Base-by-base conservation (phyloP, 1,140 invertebrate species). In the Rhopalosiphum maidis region DNA sequence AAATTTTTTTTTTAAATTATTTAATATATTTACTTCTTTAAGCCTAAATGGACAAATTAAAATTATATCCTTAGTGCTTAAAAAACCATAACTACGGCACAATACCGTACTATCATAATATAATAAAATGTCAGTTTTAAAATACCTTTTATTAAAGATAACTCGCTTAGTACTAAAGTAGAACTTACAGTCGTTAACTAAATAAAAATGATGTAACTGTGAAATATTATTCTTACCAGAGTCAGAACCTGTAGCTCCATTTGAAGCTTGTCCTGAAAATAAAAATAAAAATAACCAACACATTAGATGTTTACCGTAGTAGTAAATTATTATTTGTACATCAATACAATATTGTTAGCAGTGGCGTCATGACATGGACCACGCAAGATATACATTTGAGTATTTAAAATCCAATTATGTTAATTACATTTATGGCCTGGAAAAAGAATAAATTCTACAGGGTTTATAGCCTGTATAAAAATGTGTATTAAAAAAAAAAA, bases 251-350 rank as follows among this genome's bases (percentile, higher is more conserved):
- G 91, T 51, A 85, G 91, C 82, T 93, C 82, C 91, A 55, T 86
- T 93, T 41, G 91, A 93, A 83, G 82, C 82, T 37, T 86, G 91
- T 23, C 91, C 91, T 93, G 48, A n/a, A 93, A 93, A 51, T 30
- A 25, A 83, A 91, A 83, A 92, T 35, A 15, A n/a, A 37, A 68
- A 51, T 2, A 51, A 51, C 9, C 22, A 18, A 41, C 22, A 30
- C 9, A 41, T 51, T 51, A 48, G 87, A 6, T 23, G n/a, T 54
- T 54, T 21, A 7, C 35, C 21, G 23, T 21, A 23, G 0, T 22
- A n/a, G 15, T 77, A n/a, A 77, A 77, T 5, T n/a, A 35, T 77
- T 77, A 30, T 77, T 77, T 77, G 30, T n/a, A 18, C 60, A 77
- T 18, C 60, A n/a, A 77, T 5, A 68, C n/a, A 15, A 30, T 30